Evolutionary conservation across 2,113 vertebrate species (phyloP), one percentile per base, ranked within the genome.

Genomic region (Siniperca chuatsi): DNA sequence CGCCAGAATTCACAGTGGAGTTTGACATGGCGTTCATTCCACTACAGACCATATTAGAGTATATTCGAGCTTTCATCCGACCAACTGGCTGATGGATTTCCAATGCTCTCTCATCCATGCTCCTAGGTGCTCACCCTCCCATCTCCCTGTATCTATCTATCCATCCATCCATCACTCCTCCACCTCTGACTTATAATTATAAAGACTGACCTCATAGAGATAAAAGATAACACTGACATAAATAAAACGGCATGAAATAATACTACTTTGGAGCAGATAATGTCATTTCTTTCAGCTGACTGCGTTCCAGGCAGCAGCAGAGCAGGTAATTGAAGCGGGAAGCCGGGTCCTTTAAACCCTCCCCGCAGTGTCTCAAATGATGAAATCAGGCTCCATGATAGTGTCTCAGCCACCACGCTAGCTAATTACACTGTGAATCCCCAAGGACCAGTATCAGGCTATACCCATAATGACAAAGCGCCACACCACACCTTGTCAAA

Each of bases 291-390:
- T 79, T 79, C 35, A 75, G 87, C 87, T 1, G 80, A 75, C 79
- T 85, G 65, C 40, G 29, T 90, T 83, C 78, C 83, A 67, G 67
- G 74, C 81, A 18, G 37, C 1, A 18, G 76, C 68, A 0, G 81
- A 83, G 75, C 82, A 84, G 90, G 93, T 93, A 92, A 90, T 92
- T 91, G 87, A 90, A 93, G 86, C 72, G 33, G 69, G 86, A 79
- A 89, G 81, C 71, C 1, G n/a, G 60, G 29, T 21, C 74, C 66
- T 92, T 88, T 70, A 76, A 89, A 57, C 77, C 87, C 64, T 71
- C 78, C 83, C 86, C 25, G 50, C 79, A n/a, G 86, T 46, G 82
- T 82, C 82, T 89, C 72, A 64, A 52, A 92, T 91, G 92, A 89
- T 29, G 29, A 89, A 88, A 93, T 92, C 81, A 60, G 79, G 66